These are phyloP conservation scores for Choreutis nemorana DNA, from an alignment of 2,888 invertebrate species.

Conservation along the genomic window DNA sequence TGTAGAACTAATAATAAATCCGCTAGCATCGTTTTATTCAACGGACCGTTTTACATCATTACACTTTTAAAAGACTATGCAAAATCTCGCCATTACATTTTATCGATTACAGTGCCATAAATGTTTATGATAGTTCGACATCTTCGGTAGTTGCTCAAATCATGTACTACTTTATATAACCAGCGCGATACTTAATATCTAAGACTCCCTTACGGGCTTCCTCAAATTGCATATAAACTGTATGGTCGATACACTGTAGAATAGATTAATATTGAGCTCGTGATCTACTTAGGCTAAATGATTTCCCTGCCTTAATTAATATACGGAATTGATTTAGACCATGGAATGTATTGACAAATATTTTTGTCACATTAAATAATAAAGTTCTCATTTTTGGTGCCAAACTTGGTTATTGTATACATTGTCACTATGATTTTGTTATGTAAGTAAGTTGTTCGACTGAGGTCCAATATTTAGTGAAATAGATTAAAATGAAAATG, in stretches of 20 bases:
- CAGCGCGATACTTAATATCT: conserved; percentile 26
- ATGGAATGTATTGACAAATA: too few relatives aligned
- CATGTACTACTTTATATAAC: conserved; percentile 18
- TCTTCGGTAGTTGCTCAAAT: conserved; percentile 48
- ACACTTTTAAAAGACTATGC: conserved; percentile 25
- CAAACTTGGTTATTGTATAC: too few relatives aligned
- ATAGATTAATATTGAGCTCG: conserved; percentile 19
- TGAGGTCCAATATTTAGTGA: conserved; percentile 3
- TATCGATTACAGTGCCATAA: conserved; percentile 62
- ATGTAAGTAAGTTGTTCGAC: conserved; percentile 2
- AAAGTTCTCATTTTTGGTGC: conserved; percentile 8
- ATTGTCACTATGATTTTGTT: too few relatives aligned
- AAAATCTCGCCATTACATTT: conserved; percentile 23
- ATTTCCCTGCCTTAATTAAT: too few relatives aligned
- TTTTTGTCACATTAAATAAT: conserved; percentile 7
- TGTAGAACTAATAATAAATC: too few relatives aligned
- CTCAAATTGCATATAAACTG: conserved; percentile 28
- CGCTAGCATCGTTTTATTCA: too few relatives aligned
- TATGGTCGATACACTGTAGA: conserved; percentile 24
- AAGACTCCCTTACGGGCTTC: conserved; percentile 43
- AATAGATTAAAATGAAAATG: conserved; percentile 3
- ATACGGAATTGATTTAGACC: too few relatives aligned
- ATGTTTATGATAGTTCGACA: conserved; percentile 29
- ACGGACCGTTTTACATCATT: conserved; percentile 22
- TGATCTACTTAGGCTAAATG: too few relatives aligned